phyloP scores from a whole-genome alignment of 2,113 vertebrate genomes.

The Grantiella picta region DNA sequence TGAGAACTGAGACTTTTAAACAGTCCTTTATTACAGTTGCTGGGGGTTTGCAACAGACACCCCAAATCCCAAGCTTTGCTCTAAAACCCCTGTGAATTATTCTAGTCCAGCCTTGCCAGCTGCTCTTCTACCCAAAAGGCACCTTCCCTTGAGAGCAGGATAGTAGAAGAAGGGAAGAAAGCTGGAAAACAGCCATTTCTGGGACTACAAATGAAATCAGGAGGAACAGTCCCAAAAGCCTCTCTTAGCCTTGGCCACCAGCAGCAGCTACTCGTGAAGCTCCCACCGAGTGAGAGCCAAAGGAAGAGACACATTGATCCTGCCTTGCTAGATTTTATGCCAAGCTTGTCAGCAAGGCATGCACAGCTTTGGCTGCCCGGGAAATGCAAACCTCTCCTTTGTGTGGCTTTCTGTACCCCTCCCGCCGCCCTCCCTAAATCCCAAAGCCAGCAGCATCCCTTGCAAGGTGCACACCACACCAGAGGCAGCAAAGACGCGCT shows the following conservation, averaged over 20 bases:
- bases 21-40: not conserved
- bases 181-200: not conserved
- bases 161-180: not conserved
- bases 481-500: not conserved
- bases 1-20: slow-evolving; percentile 5
- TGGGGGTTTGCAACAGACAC: not conserved
- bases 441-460: not conserved
- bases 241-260: not conserved
- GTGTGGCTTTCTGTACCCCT: not conserved
- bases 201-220: not conserved
- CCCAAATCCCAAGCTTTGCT: not conserved
- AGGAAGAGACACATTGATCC: not conserved
- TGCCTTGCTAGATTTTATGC: not conserved
- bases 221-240: not conserved
- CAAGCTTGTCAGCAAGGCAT: not conserved
- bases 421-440: not conserved
- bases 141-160: not conserved
- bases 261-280: not conserved
- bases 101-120: not conserved
- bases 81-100: not conserved
- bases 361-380: not conserved
- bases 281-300: not conserved
- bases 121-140: not conserved
- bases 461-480: not conserved
- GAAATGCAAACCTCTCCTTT: not conserved